Evolutionary conservation across 2,888 invertebrate genomes (phyloP), one percentile per base, ranked within the genome.

Genomic region (Pseudococcus jackbeardsleyi): DNA sequence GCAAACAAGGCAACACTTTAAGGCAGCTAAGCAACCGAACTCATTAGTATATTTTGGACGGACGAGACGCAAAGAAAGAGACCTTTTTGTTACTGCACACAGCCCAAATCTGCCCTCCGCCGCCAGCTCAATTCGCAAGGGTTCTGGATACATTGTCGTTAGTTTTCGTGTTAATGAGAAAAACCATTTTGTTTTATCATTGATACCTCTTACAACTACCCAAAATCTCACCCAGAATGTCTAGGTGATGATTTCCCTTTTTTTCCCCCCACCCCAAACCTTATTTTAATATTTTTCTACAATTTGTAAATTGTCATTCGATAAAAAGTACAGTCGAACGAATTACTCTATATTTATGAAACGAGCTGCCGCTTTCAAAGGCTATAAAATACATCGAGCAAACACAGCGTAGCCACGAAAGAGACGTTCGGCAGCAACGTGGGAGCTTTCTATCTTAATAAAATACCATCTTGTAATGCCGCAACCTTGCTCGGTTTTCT

Each of bases 41-140:
- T 85, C 85, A 85, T 85, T 85, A 85, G 85, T 85, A 85, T 59
- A 50, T 39, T 59, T 26, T 85, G 85, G 85, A 85, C 85, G 33
- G 33, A 72, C 72, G 33, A 54, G 54, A 54, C 5, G 15, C 5
- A n/a, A 4, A 54, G 54, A 54, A n/a, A n/a, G 7, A 54, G 54
- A 54, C 54, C 54, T 54, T 54, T 54, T 15, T 54, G 54, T 54
- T 11, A 12, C 4, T 4, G 19, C n/a, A 22, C 19, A 22, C 11
- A 26, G 11, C 68, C 68, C 3, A 22, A 68, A 68, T 12, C 11
- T 26, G 22, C 3, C 1, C 26, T 33, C 3, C 26, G 26, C 26
- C 26, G 26, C 26, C 5, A 42, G 42, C 68, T 22, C 64, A 7
- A 4, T 68, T 68, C 68, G 54, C 5, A 42, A 42, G 42, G 42